phyloP scores from a whole-genome alignment of 2,888 invertebrate genomes.

The Epistrophe grossulariae region DNA sequence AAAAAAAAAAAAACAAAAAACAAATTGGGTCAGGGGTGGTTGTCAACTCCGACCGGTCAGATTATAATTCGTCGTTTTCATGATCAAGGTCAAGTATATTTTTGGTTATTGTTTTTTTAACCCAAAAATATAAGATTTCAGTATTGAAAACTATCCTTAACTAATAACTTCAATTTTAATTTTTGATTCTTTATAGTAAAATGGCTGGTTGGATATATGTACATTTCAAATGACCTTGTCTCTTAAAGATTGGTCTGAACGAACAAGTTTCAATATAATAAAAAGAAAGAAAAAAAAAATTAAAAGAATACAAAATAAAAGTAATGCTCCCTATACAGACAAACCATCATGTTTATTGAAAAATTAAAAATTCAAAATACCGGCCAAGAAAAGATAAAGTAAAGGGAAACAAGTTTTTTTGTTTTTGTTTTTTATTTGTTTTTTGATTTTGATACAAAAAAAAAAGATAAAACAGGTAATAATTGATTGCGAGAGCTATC shows the following conservation, averaged over 20 bases:
- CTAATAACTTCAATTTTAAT: neutral
- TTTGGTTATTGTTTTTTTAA: no score
- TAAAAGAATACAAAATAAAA: conserved; percentile 48
- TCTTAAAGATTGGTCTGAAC: neutral
- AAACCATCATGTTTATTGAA: neutral
- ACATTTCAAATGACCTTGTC: conserved; percentile 10
- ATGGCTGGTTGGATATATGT: neutral
- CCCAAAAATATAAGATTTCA: neutral
- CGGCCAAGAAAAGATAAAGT: conserved; percentile 24
- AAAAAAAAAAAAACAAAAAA: neutral
- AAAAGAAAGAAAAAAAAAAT: neutral
- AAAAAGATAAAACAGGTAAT: conserved; percentile 48
- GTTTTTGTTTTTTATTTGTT: neutral
- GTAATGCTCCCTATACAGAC: conserved; percentile 33
- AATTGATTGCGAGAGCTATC: neutral
- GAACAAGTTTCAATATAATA: conserved; percentile 42
- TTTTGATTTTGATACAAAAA: no score
- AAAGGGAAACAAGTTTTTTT: conserved; percentile 63
- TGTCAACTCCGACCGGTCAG: conserved; percentile 11
- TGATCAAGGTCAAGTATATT: conserved; percentile 65
- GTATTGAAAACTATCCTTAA: neutral
- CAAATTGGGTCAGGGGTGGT: conserved; percentile 53
- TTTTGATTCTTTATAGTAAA: neutral
- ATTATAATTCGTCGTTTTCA: conserved; percentile 23
- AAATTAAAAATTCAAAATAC: conserved; percentile 65